Evolutionary conservation across 1,140 invertebrate genomes (phyloP).

Genomic region (Cyphomyrmex costatus): DNA sequence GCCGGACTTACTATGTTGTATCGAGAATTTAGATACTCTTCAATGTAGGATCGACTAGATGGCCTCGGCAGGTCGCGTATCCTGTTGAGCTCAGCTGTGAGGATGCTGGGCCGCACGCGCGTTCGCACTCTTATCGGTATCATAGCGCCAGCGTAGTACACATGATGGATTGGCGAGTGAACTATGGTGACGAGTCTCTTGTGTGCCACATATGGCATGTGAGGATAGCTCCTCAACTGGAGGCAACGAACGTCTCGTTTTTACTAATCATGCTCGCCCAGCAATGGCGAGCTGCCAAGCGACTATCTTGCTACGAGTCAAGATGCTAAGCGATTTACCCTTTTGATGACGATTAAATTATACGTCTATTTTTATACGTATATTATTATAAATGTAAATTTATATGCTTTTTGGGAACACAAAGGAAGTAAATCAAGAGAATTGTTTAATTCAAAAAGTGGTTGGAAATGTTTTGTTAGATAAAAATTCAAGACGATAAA

Average conservation of each 20-base stretch:
- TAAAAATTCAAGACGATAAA: background rate
- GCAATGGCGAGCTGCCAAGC: constrained; percentile 17
- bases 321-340: background rate
- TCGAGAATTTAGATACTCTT: constrained; percentile 92
- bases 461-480: background rate
- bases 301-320: background rate
- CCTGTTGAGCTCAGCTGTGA: constrained; percentile 91
- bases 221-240: constrained; percentile 84
- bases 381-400: background rate
- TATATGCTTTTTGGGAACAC: background rate
- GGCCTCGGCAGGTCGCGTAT: constrained; percentile 90
- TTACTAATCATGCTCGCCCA: constrained; percentile 66
- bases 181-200: constrained; percentile 88
- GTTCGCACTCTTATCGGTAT: constrained; percentile 87
- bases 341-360: constrained; percentile 18
- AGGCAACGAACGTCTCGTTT: constrained; percentile 73
- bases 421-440: background rate
- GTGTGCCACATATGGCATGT: constrained; percentile 89
- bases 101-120: constrained; percentile 90
- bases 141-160: constrained; percentile 80
- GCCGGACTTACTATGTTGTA: constrained; percentile 89
- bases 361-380: no score
- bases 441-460: background rate
- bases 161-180: constrained; percentile 81
- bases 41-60: constrained; percentile 88